Evolutionary conservation across 1,140 invertebrate genomes (phyloP).

Genomic region (Bombus balteatus): DNA sequence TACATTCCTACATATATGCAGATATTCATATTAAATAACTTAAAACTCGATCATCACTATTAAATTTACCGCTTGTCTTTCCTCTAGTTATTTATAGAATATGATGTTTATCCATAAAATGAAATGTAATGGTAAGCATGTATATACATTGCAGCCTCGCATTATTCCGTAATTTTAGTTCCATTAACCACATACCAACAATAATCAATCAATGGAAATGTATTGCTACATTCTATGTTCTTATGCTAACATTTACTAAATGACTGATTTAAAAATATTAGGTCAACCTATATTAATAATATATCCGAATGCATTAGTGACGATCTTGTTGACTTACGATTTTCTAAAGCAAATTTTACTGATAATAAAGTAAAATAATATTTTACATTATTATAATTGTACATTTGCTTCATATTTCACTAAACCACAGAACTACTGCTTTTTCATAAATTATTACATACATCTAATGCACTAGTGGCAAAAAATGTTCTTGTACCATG

Average conservation of each 20-base stretch:
- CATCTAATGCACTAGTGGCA: constrained; percentile 66
- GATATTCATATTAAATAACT: constrained; percentile 44
- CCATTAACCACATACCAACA: constrained; percentile 29
- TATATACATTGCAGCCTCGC: constrained; percentile 68
- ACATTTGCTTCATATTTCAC: constrained; percentile 62
- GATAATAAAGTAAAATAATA: constrained; percentile 62
- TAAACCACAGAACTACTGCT: constrained; percentile 64
- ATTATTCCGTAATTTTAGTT: constrained; percentile 40
- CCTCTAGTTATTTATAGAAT: constrained; percentile 43
- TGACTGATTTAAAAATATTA: constrained; percentile 67
- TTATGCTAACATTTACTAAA: constrained; percentile 50
- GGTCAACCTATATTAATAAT: constrained; percentile 54
- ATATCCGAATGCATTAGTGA: constrained; percentile 47
- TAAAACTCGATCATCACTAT: constrained; percentile 48
- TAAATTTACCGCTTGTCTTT: constrained; percentile 27
- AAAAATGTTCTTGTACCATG: constrained; percentile 67
- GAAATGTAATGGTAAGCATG: constrained; percentile 61
- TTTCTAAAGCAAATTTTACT: constrained; percentile 26
- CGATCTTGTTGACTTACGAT: constrained; percentile 31
- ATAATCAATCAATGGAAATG: constrained; percentile 17
- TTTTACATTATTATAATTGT: constrained; percentile 67
- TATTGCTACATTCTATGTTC: constrained; percentile 21
- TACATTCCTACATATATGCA: constrained; percentile 52
- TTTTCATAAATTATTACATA: constrained; percentile 65
- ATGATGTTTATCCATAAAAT: constrained; percentile 53